These are phyloP conservation scores for Cyrtodaria siliqua DNA, from an alignment of 2,888 invertebrate species.

Conservation along the genomic window DNA sequence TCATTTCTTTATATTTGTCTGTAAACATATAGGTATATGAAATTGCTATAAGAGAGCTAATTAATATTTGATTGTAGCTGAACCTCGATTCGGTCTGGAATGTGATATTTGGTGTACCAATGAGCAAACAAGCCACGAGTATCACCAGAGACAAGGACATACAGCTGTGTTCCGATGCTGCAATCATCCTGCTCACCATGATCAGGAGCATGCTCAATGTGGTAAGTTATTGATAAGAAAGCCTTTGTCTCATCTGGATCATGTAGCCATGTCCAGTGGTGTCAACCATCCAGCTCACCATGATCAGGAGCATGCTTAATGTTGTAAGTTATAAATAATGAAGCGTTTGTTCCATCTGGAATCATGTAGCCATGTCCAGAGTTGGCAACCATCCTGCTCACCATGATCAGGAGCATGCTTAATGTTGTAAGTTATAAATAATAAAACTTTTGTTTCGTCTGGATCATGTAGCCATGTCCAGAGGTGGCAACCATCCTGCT, in stretches of 20 bases:
- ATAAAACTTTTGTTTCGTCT: too few relatives aligned
- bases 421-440: slow-evolving; percentile 88
- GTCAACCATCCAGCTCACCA: too few relatives aligned
- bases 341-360: too few relatives aligned
- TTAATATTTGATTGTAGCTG: slow-evolving; percentile 86
- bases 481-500: too few relatives aligned
- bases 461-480: neutral
- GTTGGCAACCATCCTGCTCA: slow-evolving; percentile 94
- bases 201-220: slow-evolving; percentile 89
- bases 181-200: slow-evolving; percentile 94
- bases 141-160: slow-evolving; percentile 83
- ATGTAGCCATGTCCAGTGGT: neutral
- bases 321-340: too few relatives aligned
- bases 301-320: too few relatives aligned
- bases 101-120: slow-evolving; percentile 94
- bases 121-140: slow-evolving; percentile 85
- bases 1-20: too few relatives aligned
- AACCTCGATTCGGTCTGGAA: slow-evolving; percentile 96
- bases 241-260: too few relatives aligned
- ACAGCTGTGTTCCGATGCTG: slow-evolving; percentile 94
- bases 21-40: neutral
- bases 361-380: slow-evolving; percentile 92
- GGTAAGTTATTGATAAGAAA: slow-evolving; percentile 85
- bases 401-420: slow-evolving; percentile 91
- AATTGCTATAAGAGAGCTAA: neutral